phyloP scores from a whole-genome alignment of 2,113 vertebrate species.

The Thermophis baileyi region DNA sequence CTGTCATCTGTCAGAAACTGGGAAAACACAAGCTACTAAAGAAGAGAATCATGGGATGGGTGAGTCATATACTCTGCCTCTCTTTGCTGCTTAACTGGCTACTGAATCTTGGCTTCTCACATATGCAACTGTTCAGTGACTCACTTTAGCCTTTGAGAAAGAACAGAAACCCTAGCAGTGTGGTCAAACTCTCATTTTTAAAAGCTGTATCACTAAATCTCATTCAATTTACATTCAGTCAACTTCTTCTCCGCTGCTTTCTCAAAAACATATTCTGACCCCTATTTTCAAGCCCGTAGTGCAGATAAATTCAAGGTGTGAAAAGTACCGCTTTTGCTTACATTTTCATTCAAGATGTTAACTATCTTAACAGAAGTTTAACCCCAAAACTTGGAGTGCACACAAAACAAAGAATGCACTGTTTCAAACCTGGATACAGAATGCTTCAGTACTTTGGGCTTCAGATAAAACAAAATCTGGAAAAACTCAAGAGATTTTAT shows the following conservation, averaged over 20 bases:
- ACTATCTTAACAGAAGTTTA: neutral
- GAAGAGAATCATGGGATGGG: neutral
- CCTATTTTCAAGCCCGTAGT: neutral
- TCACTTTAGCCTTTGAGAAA: neutral
- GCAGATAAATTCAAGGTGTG: neutral
- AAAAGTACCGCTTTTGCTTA: neutral
- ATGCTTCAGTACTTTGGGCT: neutral
- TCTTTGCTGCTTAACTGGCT: neutral
- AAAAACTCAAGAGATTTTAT: neutral
- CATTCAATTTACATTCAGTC: neutral
- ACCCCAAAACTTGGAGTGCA: neutral
- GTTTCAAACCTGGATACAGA: neutral
- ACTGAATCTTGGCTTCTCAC: neutral
- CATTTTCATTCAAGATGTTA: neutral
- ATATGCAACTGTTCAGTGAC: neutral
- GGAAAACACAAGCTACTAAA: neutral
- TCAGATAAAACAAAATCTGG: neutral
- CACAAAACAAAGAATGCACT: neutral
- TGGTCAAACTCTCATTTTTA: neutral
- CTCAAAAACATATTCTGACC: neutral
- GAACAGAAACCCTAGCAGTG: neutral
- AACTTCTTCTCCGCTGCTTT: neutral
- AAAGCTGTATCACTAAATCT: neutral
- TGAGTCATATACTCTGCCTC: neutral
- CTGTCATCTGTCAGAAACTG: neutral